Percentiles rank a stretch among this genome's conserved stretches.
These are phyloP conservation scores for Paraescarpia echinospica DNA, from an alignment of 1,140 invertebrate genomes.

Conservation along the genomic window DNA sequence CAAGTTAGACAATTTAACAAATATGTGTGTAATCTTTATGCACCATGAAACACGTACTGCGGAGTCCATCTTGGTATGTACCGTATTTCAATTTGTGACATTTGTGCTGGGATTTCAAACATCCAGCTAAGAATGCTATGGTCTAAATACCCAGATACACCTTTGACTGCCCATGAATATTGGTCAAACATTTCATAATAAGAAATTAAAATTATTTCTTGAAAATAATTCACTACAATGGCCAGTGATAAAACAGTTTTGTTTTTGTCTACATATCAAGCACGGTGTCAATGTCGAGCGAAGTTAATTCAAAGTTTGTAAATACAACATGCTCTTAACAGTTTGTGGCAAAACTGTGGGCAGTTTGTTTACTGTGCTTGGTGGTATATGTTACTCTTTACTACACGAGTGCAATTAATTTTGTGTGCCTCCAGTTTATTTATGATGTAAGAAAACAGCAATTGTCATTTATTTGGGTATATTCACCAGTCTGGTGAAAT, in stretches of 20 bases:
- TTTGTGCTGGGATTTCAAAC: not conserved
- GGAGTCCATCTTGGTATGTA: not conserved
- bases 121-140: not conserved
- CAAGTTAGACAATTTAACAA: not conserved
- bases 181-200: not conserved
- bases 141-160: too few species aligned
- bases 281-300: not conserved
- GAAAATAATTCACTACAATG: not conserved
- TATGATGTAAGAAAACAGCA: not conserved
- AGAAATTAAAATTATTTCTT: not conserved
- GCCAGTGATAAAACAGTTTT: not conserved
- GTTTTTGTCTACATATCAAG: not conserved
- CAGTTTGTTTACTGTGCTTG: not conserved
- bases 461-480: not conserved
- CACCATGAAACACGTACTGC: not conserved
- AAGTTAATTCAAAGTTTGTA: not conserved
- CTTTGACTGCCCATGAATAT: not conserved
- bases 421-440: not conserved
- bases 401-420: not conserved
- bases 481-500: not conserved
- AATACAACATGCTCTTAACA: not conserved
- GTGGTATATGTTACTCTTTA: not conserved
- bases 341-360: not conserved
- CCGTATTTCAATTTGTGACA: not conserved
- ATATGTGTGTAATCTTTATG: not conserved